Base-by-base conservation (phyloP, 2,113 vertebrate species). In the Esox niger region DNA sequence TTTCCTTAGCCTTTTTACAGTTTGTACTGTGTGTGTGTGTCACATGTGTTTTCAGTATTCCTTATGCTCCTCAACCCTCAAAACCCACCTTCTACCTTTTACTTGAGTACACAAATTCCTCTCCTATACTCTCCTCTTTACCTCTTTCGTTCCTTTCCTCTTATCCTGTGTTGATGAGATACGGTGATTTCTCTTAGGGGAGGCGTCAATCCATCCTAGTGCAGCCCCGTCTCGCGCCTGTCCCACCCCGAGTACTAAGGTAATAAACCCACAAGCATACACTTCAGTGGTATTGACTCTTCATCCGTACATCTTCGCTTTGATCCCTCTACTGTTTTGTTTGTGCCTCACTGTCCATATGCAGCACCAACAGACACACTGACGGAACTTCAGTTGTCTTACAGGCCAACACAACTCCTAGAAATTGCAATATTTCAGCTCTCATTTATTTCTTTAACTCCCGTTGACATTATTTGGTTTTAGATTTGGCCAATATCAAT, bases 121-220 rank as follows among this genome's bases (percentile, higher is more conserved):
- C 74, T 64, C 49, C 68, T 74, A 52, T 73, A 33, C 43, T 77
- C 69, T 77, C 76, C 84, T 64, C 38, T 69, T 56, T 68, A 78
- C 77, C 73, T 77, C 64, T 80, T 62, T 76, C 47, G 46, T 56
- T 69, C 75, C 56, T 65, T 58, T 62, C 70, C 71, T 70, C 71
- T 66, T 76, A 66, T 68, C 64, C 23, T 88, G 76, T 91, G 88
- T 92, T 93, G 89, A 92, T 88, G 88, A 90, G 91, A 92, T 92
- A 91, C 90, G 91, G 91, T 93, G 91, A 91, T 93, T 93, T 93
- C 91, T 92, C 91, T 87, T 91, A 93, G 91, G 91, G 91, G 90
- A 91, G 91, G 90, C 91, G 91, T 88, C 91, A 91, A 86, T 93
- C 91, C 90, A 92, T 93, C 90, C 89, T 93, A 92, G 90, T 91